Conservation (phyloP, 2,113 vertebrate species). For the Neogobius melanostomus region DNA sequence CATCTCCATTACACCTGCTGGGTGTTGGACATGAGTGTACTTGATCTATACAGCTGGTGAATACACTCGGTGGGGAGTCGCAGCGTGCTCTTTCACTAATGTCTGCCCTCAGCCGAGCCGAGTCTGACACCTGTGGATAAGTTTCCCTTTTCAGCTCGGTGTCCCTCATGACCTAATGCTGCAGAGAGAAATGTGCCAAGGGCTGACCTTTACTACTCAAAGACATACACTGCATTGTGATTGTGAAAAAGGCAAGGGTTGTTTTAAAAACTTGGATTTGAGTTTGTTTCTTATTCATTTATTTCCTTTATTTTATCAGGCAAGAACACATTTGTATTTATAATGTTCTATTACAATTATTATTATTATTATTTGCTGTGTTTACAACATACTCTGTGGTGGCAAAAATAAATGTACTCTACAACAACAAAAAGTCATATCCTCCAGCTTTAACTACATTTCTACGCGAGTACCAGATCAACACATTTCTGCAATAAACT, state of each 20-base stretch:
- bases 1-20: conserved; percentile 53
- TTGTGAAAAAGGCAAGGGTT: background rate
- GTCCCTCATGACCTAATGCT: conserved; percentile 21
- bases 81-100: conserved; percentile 39
- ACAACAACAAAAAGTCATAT: too few species aligned
- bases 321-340: too few species aligned
- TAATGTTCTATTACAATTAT: too few species aligned
- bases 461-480: too few species aligned
- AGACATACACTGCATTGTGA: conserved; percentile 1
- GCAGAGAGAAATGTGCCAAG: conserved; percentile 9
- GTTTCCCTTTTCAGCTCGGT: conserved; percentile 32
- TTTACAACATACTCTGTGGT: too few species aligned
- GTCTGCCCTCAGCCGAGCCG: conserved; percentile 35
- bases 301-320: too few species aligned
- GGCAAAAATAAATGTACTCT: too few species aligned
- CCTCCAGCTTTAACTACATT: too few species aligned
- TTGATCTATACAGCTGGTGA: conserved; percentile 51
- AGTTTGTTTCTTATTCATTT: background rate
- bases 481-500: background rate
- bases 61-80: conserved; percentile 44
- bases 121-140: conserved; percentile 25
- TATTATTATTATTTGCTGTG: too few species aligned
- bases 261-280: background rate
- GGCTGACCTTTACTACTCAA: conserved; percentile 5
- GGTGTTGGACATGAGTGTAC: conserved; percentile 50